A percentile compares a stretch with the other conserved stretches of the same genome.
Conservation (phyloP, 2,888 invertebrate species). For the Brenthis ino region DNA sequence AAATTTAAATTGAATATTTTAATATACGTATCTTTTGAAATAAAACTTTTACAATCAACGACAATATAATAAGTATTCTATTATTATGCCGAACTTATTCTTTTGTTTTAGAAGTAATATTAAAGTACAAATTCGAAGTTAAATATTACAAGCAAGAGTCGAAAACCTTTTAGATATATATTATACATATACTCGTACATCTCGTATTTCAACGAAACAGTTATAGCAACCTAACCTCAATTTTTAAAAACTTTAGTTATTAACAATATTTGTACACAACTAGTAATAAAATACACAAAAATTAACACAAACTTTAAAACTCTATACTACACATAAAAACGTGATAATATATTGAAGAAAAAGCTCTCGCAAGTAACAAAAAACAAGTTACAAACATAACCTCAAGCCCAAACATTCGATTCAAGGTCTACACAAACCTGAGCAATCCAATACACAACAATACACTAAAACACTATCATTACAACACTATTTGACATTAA, state of each 20-base stretch:
- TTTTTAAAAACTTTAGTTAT: conserved; percentile 1
- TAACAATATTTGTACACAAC: neutral
- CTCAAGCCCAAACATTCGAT: conserved; percentile 27
- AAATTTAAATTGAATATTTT: conserved; percentile 3
- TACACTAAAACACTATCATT: conserved; percentile 41
- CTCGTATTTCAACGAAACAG: neutral
- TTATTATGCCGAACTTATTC: no score
- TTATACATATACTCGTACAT: neutral
- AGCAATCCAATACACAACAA: conserved; percentile 28
- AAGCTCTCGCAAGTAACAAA: conserved; percentile 7
- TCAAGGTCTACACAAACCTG: conserved; percentile 36
- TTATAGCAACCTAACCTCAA: conserved; percentile 2
- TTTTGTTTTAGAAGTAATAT: no score
- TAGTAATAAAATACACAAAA: neutral
- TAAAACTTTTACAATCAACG: conserved; percentile 13
- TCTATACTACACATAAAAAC: neutral
- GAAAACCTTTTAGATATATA: conserved; percentile 3
- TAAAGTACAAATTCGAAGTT: conserved; percentile 6
- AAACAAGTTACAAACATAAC: conserved; percentile 33
- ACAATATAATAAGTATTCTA: no score
- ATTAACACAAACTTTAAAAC: neutral
- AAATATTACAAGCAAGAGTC: conserved; percentile 2
- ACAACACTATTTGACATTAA: conserved; percentile 38
- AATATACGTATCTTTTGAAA: neutral
- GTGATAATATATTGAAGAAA: conserved; percentile 2